Conservation (phyloP, 2,888 invertebrate species). For the Microplitis deprimator region DNA sequence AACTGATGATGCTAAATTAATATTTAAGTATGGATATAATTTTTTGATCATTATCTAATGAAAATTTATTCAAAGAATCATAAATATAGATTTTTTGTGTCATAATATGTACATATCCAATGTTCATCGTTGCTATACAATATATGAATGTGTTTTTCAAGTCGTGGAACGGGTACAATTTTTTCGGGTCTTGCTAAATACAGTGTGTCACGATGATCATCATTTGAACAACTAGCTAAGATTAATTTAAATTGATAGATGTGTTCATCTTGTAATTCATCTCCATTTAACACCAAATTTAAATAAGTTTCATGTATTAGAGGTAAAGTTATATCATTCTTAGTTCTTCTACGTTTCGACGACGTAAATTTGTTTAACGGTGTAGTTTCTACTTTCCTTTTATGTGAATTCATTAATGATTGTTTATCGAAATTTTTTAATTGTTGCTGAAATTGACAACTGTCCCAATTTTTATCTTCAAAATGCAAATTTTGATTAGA, state of each 20-base stretch:
- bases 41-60: conserved; percentile 29
- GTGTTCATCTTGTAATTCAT: conserved; percentile 37
- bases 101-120: conserved; percentile 44
- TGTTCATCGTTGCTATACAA: conserved; percentile 42
- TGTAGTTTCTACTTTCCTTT: too few relatives aligned
- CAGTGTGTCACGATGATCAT: conserved; percentile 30
- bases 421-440: too few relatives aligned
- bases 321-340: too few relatives aligned
- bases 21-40: conserved; percentile 35
- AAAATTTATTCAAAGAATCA: conserved; percentile 35
- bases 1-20: conserved; percentile 24
- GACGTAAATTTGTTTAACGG: too few relatives aligned
- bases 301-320: background rate
- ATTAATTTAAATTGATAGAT: conserved; percentile 37
- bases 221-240: conserved; percentile 32
- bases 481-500: too few relatives aligned
- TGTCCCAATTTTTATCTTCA: too few relatives aligned
- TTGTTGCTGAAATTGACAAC: too few relatives aligned
- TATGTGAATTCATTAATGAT: too few relatives aligned
- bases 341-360: too few relatives aligned
- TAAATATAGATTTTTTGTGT: conserved; percentile 40
- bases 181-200: conserved; percentile 25
- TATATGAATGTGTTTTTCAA: conserved; percentile 44
- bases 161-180: conserved; percentile 35
- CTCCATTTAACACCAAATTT: background rate